Conservation (phyloP, 2,797 vertebrate genomes). For the Etheostoma nigrum region DNA sequence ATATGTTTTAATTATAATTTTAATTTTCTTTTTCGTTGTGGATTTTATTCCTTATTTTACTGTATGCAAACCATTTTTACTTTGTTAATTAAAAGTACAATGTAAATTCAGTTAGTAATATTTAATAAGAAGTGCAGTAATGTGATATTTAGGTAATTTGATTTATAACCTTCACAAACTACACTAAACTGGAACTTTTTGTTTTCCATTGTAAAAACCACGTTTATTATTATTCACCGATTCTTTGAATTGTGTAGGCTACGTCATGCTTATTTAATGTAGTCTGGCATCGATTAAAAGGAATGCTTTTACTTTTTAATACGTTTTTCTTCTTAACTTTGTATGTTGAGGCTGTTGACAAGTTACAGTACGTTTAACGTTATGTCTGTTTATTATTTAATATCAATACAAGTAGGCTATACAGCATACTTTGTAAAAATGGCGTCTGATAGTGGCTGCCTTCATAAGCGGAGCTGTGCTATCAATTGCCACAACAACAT, state of each 20-base stretch:
- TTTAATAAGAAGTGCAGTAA: background rate
- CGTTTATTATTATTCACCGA: background rate
- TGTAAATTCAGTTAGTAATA: background rate
- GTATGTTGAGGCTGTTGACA: background rate
- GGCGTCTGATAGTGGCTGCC: conserved; percentile 68
- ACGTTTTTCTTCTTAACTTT: conserved; percentile 6
- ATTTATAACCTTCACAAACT: background rate
- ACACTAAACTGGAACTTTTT: background rate
- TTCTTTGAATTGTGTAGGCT: background rate
- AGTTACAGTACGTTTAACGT: conserved; percentile 20
- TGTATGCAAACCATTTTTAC: background rate
- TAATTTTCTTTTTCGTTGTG: no score
- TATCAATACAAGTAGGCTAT: conserved; percentile 15
- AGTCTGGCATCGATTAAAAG: fast-evolving
- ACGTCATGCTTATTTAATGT: background rate
- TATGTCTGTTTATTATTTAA: background rate
- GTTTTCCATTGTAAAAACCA: background rate
- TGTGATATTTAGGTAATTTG: background rate
- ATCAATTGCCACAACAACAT: conserved; percentile 54
- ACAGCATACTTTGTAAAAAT: conserved; percentile 72
- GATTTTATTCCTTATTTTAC: background rate
- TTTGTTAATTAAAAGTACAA: background rate
- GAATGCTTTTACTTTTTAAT: background rate
- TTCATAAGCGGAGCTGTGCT: conserved; percentile 45
- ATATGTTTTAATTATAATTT: background rate